Conservation (phyloP, 2,797 vertebrate species). For the Lepus oiostolus region DNA sequence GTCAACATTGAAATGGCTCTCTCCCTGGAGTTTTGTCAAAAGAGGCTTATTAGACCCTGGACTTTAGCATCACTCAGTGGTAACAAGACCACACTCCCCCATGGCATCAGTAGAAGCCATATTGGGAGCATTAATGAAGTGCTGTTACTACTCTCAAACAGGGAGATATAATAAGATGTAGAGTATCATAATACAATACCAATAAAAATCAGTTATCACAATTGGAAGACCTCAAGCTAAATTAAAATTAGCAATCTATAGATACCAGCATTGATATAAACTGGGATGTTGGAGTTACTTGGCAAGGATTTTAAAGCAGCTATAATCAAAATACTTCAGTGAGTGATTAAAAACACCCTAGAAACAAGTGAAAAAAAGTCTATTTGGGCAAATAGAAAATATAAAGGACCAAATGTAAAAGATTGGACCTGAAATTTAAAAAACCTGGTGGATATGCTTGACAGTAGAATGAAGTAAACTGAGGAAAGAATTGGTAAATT, state of each 20-base stretch:
- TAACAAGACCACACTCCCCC: not conserved
- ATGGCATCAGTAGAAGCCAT: not conserved
- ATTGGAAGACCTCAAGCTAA: not conserved
- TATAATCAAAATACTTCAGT: not conserved
- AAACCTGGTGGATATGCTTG: not conserved
- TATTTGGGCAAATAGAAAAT: not conserved
- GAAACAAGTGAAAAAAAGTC: not conserved
- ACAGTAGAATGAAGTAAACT: not conserved
- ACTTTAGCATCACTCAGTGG: not conserved
- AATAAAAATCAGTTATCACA: not conserved
- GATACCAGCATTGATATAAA: not conserved
- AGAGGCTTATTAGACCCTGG: not conserved
- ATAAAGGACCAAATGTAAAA: not conserved
- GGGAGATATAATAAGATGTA: not conserved
- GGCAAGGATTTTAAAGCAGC: not conserved
- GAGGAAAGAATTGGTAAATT: constrained; percentile 10
- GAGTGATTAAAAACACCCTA: not conserved
- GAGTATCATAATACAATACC: not conserved
- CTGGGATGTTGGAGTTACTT: not conserved
- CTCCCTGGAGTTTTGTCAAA: not conserved
- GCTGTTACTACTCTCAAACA: not conserved
- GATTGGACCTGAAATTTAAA: not conserved
- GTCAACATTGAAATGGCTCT: not conserved
- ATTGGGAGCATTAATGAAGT: not conserved
- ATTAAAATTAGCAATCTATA: not conserved